phyloP scores from a whole-genome alignment of 1,140 invertebrate genomes.

The Drosophila tani region DNA sequence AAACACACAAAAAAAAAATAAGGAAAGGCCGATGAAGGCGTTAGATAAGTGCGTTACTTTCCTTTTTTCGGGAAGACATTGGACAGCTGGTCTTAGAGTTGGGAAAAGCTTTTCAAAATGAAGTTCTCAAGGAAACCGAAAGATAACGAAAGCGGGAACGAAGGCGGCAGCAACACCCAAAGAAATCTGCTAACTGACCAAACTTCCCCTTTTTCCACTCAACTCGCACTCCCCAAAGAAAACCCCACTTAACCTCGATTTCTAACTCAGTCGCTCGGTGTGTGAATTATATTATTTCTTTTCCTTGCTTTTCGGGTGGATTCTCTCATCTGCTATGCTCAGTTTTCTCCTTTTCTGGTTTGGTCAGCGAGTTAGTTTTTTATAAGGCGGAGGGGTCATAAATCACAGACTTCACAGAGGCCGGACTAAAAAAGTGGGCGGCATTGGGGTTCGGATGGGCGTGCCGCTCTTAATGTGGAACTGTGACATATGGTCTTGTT shows the following conservation, averaged over 20 bases:
- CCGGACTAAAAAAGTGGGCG: constrained; percentile 23
- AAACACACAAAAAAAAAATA: background rate
- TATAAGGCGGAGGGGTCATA: constrained; percentile 43
- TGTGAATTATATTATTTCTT: constrained; percentile 62
- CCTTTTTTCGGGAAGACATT: constrained; percentile 53
- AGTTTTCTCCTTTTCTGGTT: constrained; percentile 35
- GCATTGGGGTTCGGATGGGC: constrained; percentile 22
- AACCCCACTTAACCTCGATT: constrained; percentile 51
- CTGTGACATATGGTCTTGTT: constrained; percentile 50
- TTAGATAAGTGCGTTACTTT: constrained; percentile 74
- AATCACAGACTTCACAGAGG: constrained; percentile 38
- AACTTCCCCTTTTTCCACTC: constrained; percentile 3
- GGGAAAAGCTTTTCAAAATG: constrained; percentile 58
- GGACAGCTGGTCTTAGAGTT: constrained; percentile 65
- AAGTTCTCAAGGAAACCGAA: constrained; percentile 43
- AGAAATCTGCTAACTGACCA: constrained; percentile 52
- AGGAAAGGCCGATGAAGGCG: constrained; percentile 52
- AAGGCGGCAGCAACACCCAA: constrained; percentile 15
- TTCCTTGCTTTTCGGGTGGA: constrained; percentile 28
- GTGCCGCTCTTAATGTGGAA: constrained; percentile 29
- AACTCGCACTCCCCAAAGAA: constrained; percentile 2
- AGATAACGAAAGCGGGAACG: constrained; percentile 21
- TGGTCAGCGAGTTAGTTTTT: constrained; percentile 66
- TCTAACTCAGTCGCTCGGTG: constrained; percentile 47
- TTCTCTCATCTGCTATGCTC: constrained; percentile 4